phyloP scores from a whole-genome alignment of 2,113 vertebrate genomes.

The Engraulis encrasicolus region DNA sequence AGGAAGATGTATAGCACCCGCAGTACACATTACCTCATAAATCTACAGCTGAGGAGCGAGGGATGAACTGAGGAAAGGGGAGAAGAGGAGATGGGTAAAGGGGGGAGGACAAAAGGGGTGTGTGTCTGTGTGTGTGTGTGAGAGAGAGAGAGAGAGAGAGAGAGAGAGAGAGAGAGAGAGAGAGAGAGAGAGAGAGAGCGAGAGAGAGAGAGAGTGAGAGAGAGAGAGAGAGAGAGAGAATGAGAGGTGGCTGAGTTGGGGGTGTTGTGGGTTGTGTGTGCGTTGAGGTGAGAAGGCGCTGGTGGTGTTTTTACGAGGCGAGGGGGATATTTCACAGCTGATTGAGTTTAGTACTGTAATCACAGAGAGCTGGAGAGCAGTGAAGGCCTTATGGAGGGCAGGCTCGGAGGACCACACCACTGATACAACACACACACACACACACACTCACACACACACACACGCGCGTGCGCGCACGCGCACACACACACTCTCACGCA shows the following conservation, averaged over 20 bases:
- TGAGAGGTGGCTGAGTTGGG: not conserved
- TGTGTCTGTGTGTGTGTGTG: not conserved
- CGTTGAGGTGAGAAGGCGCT: not conserved
- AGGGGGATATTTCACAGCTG: constrained; percentile 12
- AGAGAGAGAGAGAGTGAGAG: not conserved
- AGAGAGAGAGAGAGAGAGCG: not conserved
- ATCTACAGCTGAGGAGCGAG: not conserved
- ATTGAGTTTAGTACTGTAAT: constrained; percentile 20
- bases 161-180: not conserved
- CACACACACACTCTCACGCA: too few species aligned
- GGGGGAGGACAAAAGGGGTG: not conserved
- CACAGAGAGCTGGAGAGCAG: constrained; percentile 2
- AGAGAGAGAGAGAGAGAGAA: not conserved
- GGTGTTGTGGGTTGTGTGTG: not conserved
- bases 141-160: not conserved
- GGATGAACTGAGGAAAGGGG: not conserved
- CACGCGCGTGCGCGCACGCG: not conserved
- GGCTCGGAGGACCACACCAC: not conserved
- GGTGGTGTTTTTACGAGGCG: constrained; percentile 6
- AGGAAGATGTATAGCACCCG: not conserved
- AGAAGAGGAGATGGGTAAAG: not conserved
- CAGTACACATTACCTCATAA: not conserved
- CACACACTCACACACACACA: not conserved
- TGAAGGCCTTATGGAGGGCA: constrained; percentile 13
- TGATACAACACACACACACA: not conserved